phyloP scores from a whole-genome alignment of 2,888 invertebrate species.

The Chymomyza fuscimana region DNA sequence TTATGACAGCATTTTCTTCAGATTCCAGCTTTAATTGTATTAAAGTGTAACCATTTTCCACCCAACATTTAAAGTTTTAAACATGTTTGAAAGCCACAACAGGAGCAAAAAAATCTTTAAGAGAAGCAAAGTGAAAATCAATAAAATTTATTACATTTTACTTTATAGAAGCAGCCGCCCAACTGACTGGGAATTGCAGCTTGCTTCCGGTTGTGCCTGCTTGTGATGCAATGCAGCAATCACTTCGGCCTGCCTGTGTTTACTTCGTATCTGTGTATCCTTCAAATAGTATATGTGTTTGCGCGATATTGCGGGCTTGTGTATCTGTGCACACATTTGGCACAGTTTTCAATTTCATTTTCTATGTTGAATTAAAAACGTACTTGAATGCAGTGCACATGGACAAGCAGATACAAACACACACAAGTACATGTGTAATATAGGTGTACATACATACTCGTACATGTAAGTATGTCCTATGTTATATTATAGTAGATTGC shows the following conservation, averaged over 20 bases:
- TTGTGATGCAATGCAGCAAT: conserved; percentile 18
- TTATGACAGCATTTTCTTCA: neutral
- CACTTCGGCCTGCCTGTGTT: neutral
- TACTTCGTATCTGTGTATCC: neutral
- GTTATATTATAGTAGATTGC: neutral
- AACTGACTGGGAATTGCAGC: neutral
- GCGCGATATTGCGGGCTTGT: conserved; percentile 22
- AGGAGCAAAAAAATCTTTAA: conserved; percentile 12
- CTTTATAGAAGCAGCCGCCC: conserved; percentile 17
- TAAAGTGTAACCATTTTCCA: neutral
- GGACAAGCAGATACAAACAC: conserved; percentile 3
- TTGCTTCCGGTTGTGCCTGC: conserved; percentile 27
- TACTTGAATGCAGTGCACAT: conserved; percentile 31
- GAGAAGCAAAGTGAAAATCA: conserved; percentile 51
- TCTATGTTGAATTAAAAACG: conserved; percentile 52
- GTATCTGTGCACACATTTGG: conserved; percentile 35
- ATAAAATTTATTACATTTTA: conserved; percentile 58
- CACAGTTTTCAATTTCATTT: conserved; percentile 63
- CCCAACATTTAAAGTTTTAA: conserved; percentile 43
- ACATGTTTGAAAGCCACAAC: conserved; percentile 42
- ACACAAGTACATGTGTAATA: neutral
- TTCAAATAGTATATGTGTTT: neutral
- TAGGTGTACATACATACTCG: neutral
- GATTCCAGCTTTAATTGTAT: neutral
- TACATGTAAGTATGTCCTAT: neutral